Percentiles rank a stretch among this genome's conserved stretches.
Conservation (phyloP, 2,113 vertebrate species). For the Cebidichthys violaceus region DNA sequence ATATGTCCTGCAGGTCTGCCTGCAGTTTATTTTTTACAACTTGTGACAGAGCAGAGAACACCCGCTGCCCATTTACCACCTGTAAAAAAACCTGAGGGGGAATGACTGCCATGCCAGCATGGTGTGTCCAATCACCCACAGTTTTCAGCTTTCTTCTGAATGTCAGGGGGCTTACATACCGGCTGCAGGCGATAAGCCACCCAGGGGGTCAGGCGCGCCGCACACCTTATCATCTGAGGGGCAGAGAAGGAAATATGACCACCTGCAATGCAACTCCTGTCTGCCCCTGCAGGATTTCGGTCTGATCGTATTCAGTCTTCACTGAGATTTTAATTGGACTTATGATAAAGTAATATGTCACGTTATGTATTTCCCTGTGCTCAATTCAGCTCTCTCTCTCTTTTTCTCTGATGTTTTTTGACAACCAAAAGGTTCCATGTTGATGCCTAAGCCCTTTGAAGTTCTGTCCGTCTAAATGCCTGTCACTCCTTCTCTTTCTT, state of each 20-base stretch:
- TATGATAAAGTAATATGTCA: neutral
- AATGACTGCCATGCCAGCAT: slow-evolving; percentile 6
- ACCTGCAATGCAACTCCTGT: slow-evolving; percentile 39
- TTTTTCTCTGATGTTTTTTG: neutral
- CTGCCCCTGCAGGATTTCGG: slow-evolving; percentile 15
- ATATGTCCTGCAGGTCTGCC: neutral
- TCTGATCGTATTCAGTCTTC: slow-evolving; percentile 17
- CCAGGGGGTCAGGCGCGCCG: neutral
- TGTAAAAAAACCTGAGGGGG: neutral
- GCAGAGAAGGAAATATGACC: slow-evolving; percentile 53
- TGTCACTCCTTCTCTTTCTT: slow-evolving; percentile 1
- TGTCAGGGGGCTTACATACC: slow-evolving; percentile 46
- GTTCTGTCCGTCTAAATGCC: neutral
- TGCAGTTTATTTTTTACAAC: neutral
- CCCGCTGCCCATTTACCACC: slow-evolving; percentile 26
- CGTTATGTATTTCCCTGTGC: neutral
- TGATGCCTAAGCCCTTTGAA: neutral
- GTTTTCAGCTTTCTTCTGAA: slow-evolving; percentile 47
- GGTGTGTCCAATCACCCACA: slow-evolving; percentile 17
- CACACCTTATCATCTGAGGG: slow-evolving; percentile 66
- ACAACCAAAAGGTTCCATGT: neutral
- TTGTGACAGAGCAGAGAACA: slow-evolving; percentile 2
- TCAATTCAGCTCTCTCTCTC: neutral
- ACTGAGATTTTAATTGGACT: slow-evolving; percentile 25
- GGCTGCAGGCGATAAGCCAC: slow-evolving; percentile 33